Base-by-base conservation (phyloP, 2,113 vertebrate species). In the Ciconia maguari region DNA sequence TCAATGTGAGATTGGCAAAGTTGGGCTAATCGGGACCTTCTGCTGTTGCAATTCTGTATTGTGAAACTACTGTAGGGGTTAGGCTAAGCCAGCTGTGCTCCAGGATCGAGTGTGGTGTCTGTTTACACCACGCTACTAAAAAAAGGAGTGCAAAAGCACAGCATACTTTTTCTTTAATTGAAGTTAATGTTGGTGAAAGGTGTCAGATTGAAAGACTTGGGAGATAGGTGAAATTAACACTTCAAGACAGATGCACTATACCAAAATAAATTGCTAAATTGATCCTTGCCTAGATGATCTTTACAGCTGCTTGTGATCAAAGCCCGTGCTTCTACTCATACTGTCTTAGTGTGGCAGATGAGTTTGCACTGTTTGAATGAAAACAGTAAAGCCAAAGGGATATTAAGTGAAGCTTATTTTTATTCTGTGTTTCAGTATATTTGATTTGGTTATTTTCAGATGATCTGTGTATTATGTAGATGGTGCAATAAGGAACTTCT, bases 221-320 rank as follows among this genome's bases (percentile, higher is more conserved):
- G 77, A 85, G 91, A 77, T 12, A 48, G 75, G 22, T 65, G 70
- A 80, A 91, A 93, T 94, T 61, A 80, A 60, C 62, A 20, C 54
- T 94, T 93, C 38, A 51, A 79, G 78, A 29, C 46, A 57, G 57
- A 61, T 0, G 5, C 6, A 0, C 38, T 46, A 1, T 29, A 38
- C 75, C 51, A 64, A 90, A 95, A 95, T 83, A 66, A 89, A 88
- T 74, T 51, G 89, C 49, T 89, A 32, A 72, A 87, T 58, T 66
- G 91, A 84, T 91, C 87, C 58, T 85, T 80, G 70, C 70, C 58
- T 83, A 19, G 69, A 3, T 76, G 91, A 55, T 87, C 74, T 87
- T 87, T 79, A 11, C 61, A 72, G 83, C 89, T 85, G 66, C 46
- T 55, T 34, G 60, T 83, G 93, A 94, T 95, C 96, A 97, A 95